A percentile compares a stretch with the other conserved stretches of the same genome.
These are phyloP conservation scores for Choristoneura fumiferana DNA, from an alignment of 1,140 invertebrate species.

Conservation along the genomic window DNA sequence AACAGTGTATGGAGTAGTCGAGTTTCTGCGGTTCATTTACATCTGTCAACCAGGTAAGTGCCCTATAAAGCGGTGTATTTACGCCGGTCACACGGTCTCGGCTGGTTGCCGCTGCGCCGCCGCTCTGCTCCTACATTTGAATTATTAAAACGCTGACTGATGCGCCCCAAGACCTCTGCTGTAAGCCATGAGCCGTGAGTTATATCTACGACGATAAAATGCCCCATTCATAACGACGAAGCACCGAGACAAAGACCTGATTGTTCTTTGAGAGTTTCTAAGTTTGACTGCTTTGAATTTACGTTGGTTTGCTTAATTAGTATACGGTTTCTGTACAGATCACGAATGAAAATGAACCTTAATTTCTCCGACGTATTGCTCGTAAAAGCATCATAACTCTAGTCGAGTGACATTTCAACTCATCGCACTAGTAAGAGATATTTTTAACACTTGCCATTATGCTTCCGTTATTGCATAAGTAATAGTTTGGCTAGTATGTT, in stretches of 20 bases:
- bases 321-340: no score
- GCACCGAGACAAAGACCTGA: constrained; percentile 6
- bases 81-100: constrained; percentile 22
- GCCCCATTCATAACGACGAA: constrained; percentile 5
- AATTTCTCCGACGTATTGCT: no score
- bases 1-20: constrained; percentile 48
- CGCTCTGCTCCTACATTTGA: constrained; percentile 2
- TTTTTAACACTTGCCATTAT: no score
- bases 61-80: constrained; percentile 17
- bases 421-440: no score
- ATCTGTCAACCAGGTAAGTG: constrained; percentile 64
- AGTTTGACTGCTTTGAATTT: not conserved
- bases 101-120: constrained; percentile 2
- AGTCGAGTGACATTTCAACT: no score
- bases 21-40: constrained; percentile 49
- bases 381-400: no score
- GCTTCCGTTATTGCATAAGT: no score
- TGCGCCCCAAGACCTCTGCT: constrained; percentile 4
- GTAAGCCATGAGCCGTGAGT: not conserved
- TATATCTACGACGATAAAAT: constrained; percentile 2
- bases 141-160: constrained; percentile 19
- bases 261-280: constrained; percentile 1
- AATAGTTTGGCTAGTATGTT: no score
- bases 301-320: no score
- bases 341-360: no score